A percentile compares a stretch with the other conserved stretches of the same genome.
phyloP scores from a whole-genome alignment of 2,888 invertebrate species.

The Drosophila mimica region DNA sequence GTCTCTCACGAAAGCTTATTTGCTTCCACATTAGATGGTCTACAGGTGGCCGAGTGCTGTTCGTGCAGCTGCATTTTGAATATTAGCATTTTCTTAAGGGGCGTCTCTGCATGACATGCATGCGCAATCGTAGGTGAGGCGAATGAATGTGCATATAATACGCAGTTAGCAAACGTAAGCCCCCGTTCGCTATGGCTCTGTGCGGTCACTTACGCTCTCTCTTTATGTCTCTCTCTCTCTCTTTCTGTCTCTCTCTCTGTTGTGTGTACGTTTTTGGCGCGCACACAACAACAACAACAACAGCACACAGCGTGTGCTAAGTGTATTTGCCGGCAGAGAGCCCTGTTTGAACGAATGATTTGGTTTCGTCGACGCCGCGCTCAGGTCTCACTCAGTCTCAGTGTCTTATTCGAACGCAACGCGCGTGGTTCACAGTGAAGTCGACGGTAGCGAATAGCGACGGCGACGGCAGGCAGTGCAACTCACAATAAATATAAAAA shows the following conservation, averaged over 20 bases:
- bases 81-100: not conserved
- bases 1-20: constrained; percentile 7
- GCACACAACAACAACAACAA: constrained; percentile 49
- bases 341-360: constrained; percentile 27
- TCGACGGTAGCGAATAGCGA: constrained; percentile 23
- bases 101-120: constrained; percentile 6
- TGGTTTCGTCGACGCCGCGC: constrained; percentile 27
- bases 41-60: constrained; percentile 40
- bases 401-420: constrained; percentile 60
- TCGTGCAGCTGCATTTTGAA: constrained; percentile 7
- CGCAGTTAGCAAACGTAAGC: not conserved
- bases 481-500: constrained; percentile 45
- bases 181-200: constrained; percentile 33
- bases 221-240: constrained; percentile 13
- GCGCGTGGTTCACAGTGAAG: constrained; percentile 62
- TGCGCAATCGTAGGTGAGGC: constrained; percentile 3
- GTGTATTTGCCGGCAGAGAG: constrained; percentile 63
- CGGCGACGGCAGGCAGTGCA: constrained; percentile 24
- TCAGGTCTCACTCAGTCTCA: constrained; percentile 36
- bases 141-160: not conserved
- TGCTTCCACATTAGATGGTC: constrained; percentile 12
- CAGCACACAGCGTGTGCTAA: constrained; percentile 14
- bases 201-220: constrained; percentile 22
- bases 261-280: constrained; percentile 67
- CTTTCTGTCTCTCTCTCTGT: constrained; percentile 7